phyloP scores from a whole-genome alignment of 2,113 vertebrate species.

The Seriola aureovittata region DNA sequence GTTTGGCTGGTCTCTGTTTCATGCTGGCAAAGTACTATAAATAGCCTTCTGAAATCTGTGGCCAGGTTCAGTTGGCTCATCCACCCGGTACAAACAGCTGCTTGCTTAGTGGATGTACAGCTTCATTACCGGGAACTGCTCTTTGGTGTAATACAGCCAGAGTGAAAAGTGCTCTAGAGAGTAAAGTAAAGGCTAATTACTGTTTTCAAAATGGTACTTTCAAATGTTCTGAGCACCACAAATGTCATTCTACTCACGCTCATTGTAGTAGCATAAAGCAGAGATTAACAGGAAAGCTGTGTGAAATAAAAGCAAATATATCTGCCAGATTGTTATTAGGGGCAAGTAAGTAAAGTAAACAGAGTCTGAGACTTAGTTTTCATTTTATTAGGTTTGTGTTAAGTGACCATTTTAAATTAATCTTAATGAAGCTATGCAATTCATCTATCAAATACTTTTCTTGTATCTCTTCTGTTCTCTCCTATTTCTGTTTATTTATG shows the following conservation, averaged over 20 bases:
- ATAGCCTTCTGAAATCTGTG: slow-evolving; percentile 69
- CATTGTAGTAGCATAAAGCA: background rate
- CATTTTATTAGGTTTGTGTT: no score
- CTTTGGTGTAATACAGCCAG: background rate
- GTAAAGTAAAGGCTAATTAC: background rate
- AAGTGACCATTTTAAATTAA: no score
- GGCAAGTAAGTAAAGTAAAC: background rate
- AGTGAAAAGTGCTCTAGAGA: background rate
- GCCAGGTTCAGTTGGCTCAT: slow-evolving; percentile 69
- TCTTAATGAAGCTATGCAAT: background rate
- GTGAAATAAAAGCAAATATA: background rate
- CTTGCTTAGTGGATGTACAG: slow-evolving; percentile 38
- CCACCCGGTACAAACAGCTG: slow-evolving; percentile 63
- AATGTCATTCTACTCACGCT: background rate
- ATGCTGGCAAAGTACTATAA: slow-evolving; percentile 59
- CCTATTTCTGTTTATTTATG: background rate
- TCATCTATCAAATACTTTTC: background rate
- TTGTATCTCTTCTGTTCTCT: background rate
- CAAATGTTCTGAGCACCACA: background rate
- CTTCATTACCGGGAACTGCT: slow-evolving; percentile 57
- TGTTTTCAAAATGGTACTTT: background rate
- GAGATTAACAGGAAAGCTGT: background rate
- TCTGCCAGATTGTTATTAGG: background rate
- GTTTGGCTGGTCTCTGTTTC: slow-evolving; percentile 39
- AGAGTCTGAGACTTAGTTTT: no score